phyloP scores from a whole-genome alignment of 1,140 invertebrate species.

The Zaprionus kolodkinae region DNA sequence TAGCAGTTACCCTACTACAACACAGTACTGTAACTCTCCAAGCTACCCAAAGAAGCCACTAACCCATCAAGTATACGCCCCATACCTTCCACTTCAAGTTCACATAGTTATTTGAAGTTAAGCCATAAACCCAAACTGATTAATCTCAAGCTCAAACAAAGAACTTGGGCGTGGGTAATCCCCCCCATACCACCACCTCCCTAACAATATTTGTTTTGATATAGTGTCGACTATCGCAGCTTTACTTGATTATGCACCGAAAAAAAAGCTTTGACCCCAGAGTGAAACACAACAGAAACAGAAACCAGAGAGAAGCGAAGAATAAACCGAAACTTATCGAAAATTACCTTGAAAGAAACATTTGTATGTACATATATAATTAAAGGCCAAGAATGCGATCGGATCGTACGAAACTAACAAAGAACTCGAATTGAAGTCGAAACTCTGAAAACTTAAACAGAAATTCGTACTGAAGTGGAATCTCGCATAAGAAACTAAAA shows the following conservation, averaged over 20 bases:
- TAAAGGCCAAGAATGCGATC: conserved; percentile 9
- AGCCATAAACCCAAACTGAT: neutral
- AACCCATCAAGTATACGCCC: neutral
- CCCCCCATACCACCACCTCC: neutral
- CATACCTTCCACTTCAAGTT: neutral
- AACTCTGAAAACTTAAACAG: conserved; percentile 4
- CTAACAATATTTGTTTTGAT: neutral
- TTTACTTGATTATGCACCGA: conserved; percentile 1
- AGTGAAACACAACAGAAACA: neutral
- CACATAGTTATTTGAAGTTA: neutral
- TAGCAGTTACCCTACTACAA: neutral
- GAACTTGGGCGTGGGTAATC: neutral
- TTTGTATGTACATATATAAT: conserved; percentile 11
- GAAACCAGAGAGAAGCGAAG: neutral
- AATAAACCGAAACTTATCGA: conserved; percentile 9
- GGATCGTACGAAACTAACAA: conserved; percentile 3
- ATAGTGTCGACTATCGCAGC: neutral
- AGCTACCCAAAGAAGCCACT: too few relatives aligned
- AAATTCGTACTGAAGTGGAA: conserved; percentile 14
- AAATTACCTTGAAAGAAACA: conserved; percentile 9
- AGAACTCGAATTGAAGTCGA: conserved; percentile 1
- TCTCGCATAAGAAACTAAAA: conserved; percentile 19
- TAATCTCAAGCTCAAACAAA: conserved; percentile 1
- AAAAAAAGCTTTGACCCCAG: neutral
- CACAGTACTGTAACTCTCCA: neutral